These are phyloP conservation scores for Porites cylindrica DNA, from an alignment of 92 coral and sea anemone species.

Conservation along the genomic window DNA sequence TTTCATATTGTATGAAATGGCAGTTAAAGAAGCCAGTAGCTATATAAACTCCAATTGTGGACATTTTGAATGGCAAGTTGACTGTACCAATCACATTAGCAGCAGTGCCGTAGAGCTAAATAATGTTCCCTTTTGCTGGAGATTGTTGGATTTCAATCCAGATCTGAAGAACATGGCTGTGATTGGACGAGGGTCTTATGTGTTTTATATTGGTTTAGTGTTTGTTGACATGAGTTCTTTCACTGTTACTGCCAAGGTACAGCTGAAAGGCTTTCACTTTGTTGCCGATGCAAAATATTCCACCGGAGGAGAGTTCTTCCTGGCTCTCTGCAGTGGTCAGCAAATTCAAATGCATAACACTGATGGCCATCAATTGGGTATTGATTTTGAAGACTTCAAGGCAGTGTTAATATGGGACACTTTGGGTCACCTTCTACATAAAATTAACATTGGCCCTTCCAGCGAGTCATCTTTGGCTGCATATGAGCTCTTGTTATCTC, in stretches of 20 bases:
- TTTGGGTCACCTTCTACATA: constrained; percentile 35
- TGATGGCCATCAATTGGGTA: constrained; percentile 3
- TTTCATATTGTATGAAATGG: constrained; percentile 37
- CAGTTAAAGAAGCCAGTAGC: background rate
- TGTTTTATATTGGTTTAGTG: constrained; percentile 33
- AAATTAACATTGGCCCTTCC: constrained; percentile 7
- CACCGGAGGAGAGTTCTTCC: constrained; percentile 22
- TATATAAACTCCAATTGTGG: background rate
- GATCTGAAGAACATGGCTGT: constrained; percentile 24
- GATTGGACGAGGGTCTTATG: constrained; percentile 28
- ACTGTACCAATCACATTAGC: constrained; percentile 13
- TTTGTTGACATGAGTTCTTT: constrained; percentile 20
- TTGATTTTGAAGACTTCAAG: constrained; percentile 30
- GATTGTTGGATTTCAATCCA: constrained; percentile 35
- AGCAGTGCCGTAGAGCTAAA: constrained; percentile 17
- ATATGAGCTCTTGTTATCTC: constrained; percentile 27
- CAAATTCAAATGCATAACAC: constrained; percentile 10
- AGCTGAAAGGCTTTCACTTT: constrained; percentile 37
- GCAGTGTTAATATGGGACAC: constrained; percentile 41
- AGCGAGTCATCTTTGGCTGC: background rate
- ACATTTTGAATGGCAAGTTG: background rate
- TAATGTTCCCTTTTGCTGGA: constrained; percentile 32
- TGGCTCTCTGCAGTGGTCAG: constrained; percentile 46
- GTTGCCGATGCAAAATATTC: constrained; percentile 50
- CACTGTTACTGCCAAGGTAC: background rate